Evolutionary conservation across 2,888 invertebrate genomes (phyloP).

Genomic region (Cyrtodaria siliqua): DNA sequence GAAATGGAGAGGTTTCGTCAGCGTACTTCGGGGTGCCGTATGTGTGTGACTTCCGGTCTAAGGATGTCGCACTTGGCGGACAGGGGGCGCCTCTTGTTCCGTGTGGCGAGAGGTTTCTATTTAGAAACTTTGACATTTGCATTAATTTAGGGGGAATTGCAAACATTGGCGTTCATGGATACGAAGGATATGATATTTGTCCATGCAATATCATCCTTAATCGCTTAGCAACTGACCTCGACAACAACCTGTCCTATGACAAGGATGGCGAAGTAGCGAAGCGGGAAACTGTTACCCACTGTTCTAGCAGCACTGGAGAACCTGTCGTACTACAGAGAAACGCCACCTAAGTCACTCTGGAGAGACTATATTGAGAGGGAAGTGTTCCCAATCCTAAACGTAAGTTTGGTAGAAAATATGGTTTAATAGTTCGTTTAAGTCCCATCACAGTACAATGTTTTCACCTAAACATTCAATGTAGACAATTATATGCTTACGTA

Average conservation of each 20-base stretch:
- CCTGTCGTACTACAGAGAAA: slow-evolving; percentile 73
- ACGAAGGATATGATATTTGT: slow-evolving; percentile 77
- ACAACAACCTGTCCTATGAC: slow-evolving; percentile 70
- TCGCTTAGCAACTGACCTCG: slow-evolving; percentile 66
- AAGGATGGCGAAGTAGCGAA: slow-evolving; percentile 76
- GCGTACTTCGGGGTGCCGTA: slow-evolving; percentile 74
- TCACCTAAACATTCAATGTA: too few relatives aligned
- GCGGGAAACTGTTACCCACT: slow-evolving; percentile 63
- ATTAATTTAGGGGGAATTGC: slow-evolving; percentile 84
- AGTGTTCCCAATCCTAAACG: slow-evolving; percentile 78
- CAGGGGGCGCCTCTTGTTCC: slow-evolving; percentile 84
- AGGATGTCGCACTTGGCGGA: slow-evolving; percentile 82
- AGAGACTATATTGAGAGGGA: slow-evolving; percentile 78
- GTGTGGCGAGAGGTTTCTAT: slow-evolving; percentile 79
- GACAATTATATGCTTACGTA: too few relatives aligned
- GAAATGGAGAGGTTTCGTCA: slow-evolving; percentile 81
- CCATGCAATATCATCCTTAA: slow-evolving; percentile 82
- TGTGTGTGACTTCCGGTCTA: slow-evolving; percentile 81
- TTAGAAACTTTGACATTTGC: slow-evolving; percentile 76
- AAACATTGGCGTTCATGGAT: slow-evolving; percentile 76
- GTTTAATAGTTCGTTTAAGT: too few relatives aligned
- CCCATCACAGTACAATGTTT: too few relatives aligned
- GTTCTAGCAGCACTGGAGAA: slow-evolving; percentile 72
- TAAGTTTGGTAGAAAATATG: too few relatives aligned
- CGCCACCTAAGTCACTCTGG: slow-evolving; percentile 81